phyloP scores from a whole-genome alignment of 2,113 vertebrate species.

The Cynoglossus semilaevis region DNA sequence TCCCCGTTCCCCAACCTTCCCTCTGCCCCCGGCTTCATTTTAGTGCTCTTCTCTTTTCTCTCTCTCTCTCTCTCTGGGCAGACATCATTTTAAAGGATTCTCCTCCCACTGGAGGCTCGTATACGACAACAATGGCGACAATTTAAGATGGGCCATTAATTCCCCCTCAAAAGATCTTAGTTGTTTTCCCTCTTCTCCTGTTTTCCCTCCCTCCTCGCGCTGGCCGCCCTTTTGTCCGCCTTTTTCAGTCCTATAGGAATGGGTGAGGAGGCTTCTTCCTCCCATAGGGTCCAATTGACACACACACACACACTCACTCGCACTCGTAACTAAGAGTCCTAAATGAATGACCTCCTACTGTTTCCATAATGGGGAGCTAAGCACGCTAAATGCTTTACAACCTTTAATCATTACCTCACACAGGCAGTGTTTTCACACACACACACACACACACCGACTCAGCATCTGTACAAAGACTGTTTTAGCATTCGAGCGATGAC shows the following conservation, averaged over 20 bases:
- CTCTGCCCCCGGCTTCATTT: constrained; percentile 65
- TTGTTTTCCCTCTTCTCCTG: constrained; percentile 58
- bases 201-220: constrained; percentile 35
- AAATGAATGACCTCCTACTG: constrained; percentile 67
- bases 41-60: constrained; percentile 65
- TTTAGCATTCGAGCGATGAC: constrained; percentile 45
- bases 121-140: constrained; percentile 63
- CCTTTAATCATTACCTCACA: constrained; percentile 65
- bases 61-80: constrained; percentile 47
- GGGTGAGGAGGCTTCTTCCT: constrained; percentile 30
- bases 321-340: constrained; percentile 29
- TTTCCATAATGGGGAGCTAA: constrained; percentile 68
- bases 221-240: constrained; percentile 52
- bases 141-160: constrained; percentile 65
- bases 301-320: constrained; percentile 14
- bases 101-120: constrained; percentile 49
- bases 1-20: constrained; percentile 55
- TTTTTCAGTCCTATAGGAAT: constrained; percentile 38
- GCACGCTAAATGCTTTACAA: constrained; percentile 62
- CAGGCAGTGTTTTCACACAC: constrained; percentile 30
- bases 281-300: constrained; percentile 34
- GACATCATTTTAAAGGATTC: constrained; percentile 67
- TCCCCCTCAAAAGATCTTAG: constrained; percentile 61
- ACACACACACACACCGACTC: constrained; percentile 29
- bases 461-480: constrained; percentile 22